Conservation (phyloP, 2,113 vertebrate genomes). For the Istiophorus platypterus region DNA sequence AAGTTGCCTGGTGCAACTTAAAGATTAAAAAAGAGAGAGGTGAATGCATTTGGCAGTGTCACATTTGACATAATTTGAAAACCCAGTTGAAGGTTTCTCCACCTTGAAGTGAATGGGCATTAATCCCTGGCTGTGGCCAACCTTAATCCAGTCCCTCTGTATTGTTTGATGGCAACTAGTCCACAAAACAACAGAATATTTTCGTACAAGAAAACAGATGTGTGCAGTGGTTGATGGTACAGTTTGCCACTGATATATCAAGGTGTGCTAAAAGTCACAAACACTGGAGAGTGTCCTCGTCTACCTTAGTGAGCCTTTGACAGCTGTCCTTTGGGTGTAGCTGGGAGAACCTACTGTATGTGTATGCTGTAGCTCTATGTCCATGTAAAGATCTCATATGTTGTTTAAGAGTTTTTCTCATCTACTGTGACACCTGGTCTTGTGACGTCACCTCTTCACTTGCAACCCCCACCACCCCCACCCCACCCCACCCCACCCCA, state of each 20-base stretch:
- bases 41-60: slow-evolving; percentile 19
- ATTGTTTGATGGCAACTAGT: background rate
- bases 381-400: slow-evolving; percentile 77
- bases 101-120: slow-evolving; percentile 57
- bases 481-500: slow-evolving; percentile 11
- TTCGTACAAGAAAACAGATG: background rate
- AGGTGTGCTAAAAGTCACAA: slow-evolving; percentile 9
- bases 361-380: slow-evolving; percentile 78
- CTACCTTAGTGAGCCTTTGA: slow-evolving; percentile 27
- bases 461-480: background rate
- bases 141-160: slow-evolving; percentile 20
- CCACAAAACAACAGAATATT: background rate
- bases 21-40: slow-evolving; percentile 1
- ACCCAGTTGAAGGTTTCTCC: slow-evolving; percentile 13
- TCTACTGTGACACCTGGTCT: slow-evolving; percentile 77
- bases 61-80: slow-evolving; percentile 31
- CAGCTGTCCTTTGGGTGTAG: slow-evolving; percentile 50
- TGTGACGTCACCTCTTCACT: slow-evolving; percentile 67
- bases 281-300: slow-evolving; percentile 23
- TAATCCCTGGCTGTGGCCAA: slow-evolving; percentile 41
- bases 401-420: slow-evolving; percentile 75
- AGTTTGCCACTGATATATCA: background rate
- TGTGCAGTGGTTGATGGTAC: background rate
- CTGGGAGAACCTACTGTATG: slow-evolving; percentile 61
- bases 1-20: slow-evolving; percentile 24